Base-by-base conservation (phyloP, 2,888 invertebrate genomes). In the Spatulosminthurus flaviceps region DNA sequence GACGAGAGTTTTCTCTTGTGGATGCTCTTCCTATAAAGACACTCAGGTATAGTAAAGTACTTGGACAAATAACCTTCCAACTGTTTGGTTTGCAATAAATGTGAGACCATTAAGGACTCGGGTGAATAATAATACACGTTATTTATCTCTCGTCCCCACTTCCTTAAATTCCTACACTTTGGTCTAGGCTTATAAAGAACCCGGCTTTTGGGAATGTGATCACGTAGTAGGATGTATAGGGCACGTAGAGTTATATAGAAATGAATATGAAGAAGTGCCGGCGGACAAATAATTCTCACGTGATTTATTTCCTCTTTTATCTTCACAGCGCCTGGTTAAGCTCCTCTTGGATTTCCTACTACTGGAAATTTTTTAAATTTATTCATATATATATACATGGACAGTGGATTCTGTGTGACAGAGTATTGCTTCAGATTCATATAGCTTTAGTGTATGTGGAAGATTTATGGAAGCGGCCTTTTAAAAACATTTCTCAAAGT, bases 111-210 rank as follows among this genome's bases (percentile, higher is more conserved):
- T 70, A 70, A 70, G 34, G 70, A n/a, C 70, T 34, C 70, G n/a
- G n/a, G 70, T 22, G 70, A 22, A 70, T 70, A 70, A 70, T 70
- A 70, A 70, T 29, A 70, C 34, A 21, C 70, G 16, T 70, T 29
- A n/a, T 29, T 70, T 34, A 29, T 29, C n/a, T 70, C 34, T 67
- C 67, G 22, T 67, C 28, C 13, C 26, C 24, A 19, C 67, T 19
- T 67, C 67, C 13, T 1, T 29, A 69, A 16, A 19, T 51, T 51
- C 51, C 51, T 11, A 16, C 16, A 51, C 5, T 34, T 4, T 4
- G 16, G 51, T n/a, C 9, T 51, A 51, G 16, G 41, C n/a, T 34
- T 7, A 34, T 34, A 51, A 5, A 13, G 51, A 51, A 51, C 51
- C 51, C 51, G 51, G n/a, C 51, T 51, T 51, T n/a, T 19, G 51